These are phyloP conservation scores for Aix galericulata DNA, from an alignment of 2,113 vertebrate species.

Conservation along the genomic window DNA sequence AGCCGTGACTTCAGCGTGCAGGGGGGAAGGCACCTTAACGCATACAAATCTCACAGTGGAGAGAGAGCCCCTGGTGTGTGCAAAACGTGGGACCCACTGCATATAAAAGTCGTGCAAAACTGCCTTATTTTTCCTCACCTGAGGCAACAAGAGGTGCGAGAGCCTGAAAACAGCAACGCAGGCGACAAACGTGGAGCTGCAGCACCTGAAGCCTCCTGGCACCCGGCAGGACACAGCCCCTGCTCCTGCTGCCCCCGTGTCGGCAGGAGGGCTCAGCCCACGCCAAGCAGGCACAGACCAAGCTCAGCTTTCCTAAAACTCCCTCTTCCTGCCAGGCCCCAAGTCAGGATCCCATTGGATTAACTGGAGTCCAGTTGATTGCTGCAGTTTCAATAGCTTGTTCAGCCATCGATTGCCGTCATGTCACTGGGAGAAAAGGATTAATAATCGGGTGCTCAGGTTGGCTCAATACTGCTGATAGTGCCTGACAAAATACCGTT, in stretches of 20 bases:
- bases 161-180: too few relatives aligned
- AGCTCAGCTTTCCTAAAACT: neutral
- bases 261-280: neutral
- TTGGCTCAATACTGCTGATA: conserved; percentile 81
- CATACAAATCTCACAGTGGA: neutral
- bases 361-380: conserved; percentile 75
- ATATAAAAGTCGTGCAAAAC: neutral
- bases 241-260: fast-evolving
- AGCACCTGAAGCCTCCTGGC: neutral
- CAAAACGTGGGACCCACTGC: neutral
- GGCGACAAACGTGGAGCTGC: fast-evolving
- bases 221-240: fast-evolving
- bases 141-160: fast-evolving
- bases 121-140: neutral
- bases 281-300: neutral
- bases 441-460: conserved; percentile 82
- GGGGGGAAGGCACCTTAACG: fast-evolving
- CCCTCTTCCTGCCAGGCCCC: neutral
- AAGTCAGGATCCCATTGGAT: conserved; percentile 67
- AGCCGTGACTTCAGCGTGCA: fast-evolving
- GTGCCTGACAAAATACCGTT: conserved; percentile 75
- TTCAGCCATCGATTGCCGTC: conserved; percentile 81
- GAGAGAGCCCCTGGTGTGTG: fast-evolving
- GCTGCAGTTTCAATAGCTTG: conserved; percentile 81
- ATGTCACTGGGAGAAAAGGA: conserved; percentile 80